Percentiles rank a stretch among this genome's conserved stretches.
These are phyloP conservation scores for Chaenocephalus aceratus DNA, from an alignment of 2,113 vertebrate genomes.

Conservation along the genomic window DNA sequence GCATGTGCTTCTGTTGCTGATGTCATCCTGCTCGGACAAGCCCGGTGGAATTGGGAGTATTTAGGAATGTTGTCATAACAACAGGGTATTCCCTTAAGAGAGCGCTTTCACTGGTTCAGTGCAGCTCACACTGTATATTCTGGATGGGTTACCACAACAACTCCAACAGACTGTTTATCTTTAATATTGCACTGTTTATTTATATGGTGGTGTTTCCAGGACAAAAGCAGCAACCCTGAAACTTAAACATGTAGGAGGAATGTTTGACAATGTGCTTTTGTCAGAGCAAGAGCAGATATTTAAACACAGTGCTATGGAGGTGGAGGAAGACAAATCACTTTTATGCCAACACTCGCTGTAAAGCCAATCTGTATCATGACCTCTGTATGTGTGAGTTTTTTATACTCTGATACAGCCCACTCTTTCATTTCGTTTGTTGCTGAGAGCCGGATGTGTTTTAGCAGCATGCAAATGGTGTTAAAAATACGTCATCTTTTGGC, in stretches of 20 bases:
- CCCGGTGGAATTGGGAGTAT: slow-evolving; percentile 55
- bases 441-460: slow-evolving; percentile 1
- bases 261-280: background rate
- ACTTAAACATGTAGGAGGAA: background rate
- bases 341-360: background rate
- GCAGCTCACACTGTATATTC: background rate
- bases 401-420: too few relatives aligned
- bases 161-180: background rate
- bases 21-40: slow-evolving; percentile 63
- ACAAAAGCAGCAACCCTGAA: background rate
- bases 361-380: too few relatives aligned
- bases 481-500: slow-evolving; percentile 21
- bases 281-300: background rate
- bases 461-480: slow-evolving; percentile 24
- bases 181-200: background rate
- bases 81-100: slow-evolving; percentile 36
- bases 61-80: slow-evolving; percentile 49
- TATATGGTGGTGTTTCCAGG: background rate
- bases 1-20: slow-evolving; percentile 9
- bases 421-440: background rate
- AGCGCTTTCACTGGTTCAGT: background rate
- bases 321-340: background rate
- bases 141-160: background rate
- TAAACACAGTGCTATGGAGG: background rate
- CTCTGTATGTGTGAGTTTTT: too few relatives aligned